Evolutionary conservation across 2,888 invertebrate species (phyloP), one percentile per base, ranked within the genome.

Genomic region (Priocnemis perturbator): DNA sequence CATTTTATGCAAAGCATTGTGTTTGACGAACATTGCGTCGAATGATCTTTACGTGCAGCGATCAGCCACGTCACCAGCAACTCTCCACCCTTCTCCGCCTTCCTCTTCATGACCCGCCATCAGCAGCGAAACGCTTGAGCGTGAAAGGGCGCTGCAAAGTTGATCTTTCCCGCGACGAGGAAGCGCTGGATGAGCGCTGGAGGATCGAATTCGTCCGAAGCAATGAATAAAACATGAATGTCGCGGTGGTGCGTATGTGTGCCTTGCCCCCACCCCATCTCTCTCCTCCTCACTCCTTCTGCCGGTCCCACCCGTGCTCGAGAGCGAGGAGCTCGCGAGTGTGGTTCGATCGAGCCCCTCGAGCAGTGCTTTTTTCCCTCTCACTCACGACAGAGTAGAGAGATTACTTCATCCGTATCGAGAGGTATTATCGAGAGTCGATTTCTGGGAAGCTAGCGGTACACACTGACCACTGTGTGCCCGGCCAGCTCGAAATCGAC

Each of bases 391-490:
- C 79, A 76, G 78, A 76, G 75, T 19, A 17, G 17, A 17, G 69
- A 74, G 74, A 77, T 81, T 81, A 81, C 81, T 79, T 84, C 81
- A 79, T 83, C 79, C 79, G 81, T 77, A 82, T 82, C 78, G 77
- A 77, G 77, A 76, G 76, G 76, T 62, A 81, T 83, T 81, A 81
- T 80, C 74, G 78, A 76, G 81, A 76, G 77, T 82, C 79, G 78
- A 82, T 83, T 86, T 84, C 86, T 81, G 79, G 81, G 85, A 86
- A 86, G 78, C 82, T 86, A 86, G 83, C 86, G 86, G 86, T 85
- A 86, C 78, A 74, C 69, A 71, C 64, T 57, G 21, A 14, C 60
- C 47, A 47, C 47, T n/a, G 4, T 69, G 71, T 73, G 60, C 64
- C 77, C 71, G 61, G 66, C 45, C 44, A 69, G 67, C 69, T 73